Base-by-base conservation (phyloP, 2,113 vertebrate species). In the Cryptotis parvus region DNA sequence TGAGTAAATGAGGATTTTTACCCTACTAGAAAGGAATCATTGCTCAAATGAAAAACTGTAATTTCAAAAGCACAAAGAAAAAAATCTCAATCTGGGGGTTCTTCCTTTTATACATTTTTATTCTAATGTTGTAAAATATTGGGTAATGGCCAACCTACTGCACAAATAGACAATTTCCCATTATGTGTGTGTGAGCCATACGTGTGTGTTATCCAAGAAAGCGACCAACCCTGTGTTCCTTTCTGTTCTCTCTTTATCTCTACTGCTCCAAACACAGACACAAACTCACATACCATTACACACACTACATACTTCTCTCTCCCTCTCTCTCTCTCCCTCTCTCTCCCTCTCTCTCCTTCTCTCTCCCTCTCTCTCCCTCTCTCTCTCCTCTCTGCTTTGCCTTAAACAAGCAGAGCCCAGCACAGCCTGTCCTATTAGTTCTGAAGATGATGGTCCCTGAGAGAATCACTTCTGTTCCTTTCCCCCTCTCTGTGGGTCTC, bases 61-160 rank as follows among this genome's bases (percentile, higher is more conserved):
- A 91, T 76, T 91, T 91, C 82, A 91, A 92, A 95, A 92, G 20
- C 33, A 82, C 4, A 5, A 91, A 78, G 33, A 37, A 95, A 37
- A 95, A 94, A 92, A 68, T n/a, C 27, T 89, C 85, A 63, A 22
- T 39, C 31, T 92, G 84, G 61, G 92, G 35, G 24, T 37, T 45
- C 94, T 87, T 72, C 27, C 37, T 83, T 94, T 61, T 81, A 84
- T 15, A 89, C 10, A 80, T 80, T 49, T 93, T 92, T 88, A 91
- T 81, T 89, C 27, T 85, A 84, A 65, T 33, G n/a, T 74, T 69
- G 45, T 16, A 35, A 75, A 93, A 88, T 82, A 76, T 15, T 70
- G 65, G 61, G 11, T 91, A 94, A 82, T 72, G 82, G 41, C 31
- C 78, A 91, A 79, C 52, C 52, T 74, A 83, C 3, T 84, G 18